phyloP scores from a whole-genome alignment of 2,797 vertebrate genomes.

The Mycteria americana region DNA sequence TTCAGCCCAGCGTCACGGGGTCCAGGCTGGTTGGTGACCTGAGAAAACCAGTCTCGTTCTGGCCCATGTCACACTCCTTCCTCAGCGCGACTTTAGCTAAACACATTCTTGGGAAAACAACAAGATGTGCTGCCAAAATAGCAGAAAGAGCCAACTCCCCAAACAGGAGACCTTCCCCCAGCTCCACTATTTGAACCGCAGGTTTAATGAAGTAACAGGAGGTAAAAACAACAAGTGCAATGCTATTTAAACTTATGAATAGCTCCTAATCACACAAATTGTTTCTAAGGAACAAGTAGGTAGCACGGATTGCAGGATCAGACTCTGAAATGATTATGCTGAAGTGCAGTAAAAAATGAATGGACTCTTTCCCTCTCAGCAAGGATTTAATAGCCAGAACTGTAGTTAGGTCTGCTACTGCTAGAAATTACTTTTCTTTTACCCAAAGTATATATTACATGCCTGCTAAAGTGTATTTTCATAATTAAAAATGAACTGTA shows the following conservation, averaged over 20 bases:
- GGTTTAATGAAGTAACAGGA: neutral
- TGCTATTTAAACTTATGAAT: neutral
- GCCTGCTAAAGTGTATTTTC: neutral
- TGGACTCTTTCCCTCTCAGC: neutral
- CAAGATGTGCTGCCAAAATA: conserved; percentile 56
- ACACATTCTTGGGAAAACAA: conserved; percentile 29
- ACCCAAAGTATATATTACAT: neutral
- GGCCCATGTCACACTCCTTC: neutral
- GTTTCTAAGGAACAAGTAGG: neutral
- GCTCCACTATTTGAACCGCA: neutral
- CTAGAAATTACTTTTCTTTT: neutral
- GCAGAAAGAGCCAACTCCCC: conserved; percentile 36
- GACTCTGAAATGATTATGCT: neutral
- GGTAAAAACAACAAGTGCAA: neutral
- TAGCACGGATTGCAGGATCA: neutral
- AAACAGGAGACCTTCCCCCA: neutral
- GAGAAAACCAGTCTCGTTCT: conserved; percentile 29
- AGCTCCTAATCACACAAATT: neutral
- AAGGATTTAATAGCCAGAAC: neutral
- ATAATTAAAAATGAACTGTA: neutral
- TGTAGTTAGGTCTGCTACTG: neutral
- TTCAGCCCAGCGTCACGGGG: neutral
- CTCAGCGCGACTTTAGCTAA: neutral
- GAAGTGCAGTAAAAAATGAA: neutral
- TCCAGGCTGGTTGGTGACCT: conserved; percentile 17